Conservation (phyloP, 2,113 vertebrate species). For the Tragelaphus scriptus region DNA sequence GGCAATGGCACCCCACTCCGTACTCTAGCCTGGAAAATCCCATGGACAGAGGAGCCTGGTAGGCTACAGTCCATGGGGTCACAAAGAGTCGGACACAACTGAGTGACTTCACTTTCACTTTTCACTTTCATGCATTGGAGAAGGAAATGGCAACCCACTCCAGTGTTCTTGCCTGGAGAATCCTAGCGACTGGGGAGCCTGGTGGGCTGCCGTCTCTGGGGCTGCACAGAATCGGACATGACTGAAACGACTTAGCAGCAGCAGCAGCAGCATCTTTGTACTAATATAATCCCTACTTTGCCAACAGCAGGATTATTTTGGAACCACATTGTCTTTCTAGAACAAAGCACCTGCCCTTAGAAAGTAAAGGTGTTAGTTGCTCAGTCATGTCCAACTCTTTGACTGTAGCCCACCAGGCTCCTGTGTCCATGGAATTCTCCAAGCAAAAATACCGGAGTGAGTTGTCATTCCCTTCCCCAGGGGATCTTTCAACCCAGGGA, state of each 20-base stretch:
- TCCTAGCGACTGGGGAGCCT: no score
- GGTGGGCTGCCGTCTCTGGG: no score
- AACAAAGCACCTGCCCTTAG: background rate
- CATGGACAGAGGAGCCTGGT: no score
- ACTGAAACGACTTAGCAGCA: no score
- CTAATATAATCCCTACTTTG: background rate
- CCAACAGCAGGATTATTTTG: background rate
- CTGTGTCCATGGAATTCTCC: background rate
- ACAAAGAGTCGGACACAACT: rapidly evolving
- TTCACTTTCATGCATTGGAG: no score
- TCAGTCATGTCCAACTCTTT: background rate
- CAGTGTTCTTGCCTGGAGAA: no score
- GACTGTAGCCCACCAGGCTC: background rate
- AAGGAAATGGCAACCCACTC: no score
- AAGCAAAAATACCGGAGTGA: background rate
- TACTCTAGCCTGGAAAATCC: no score
- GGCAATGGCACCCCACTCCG: no score
- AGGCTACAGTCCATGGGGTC: no score
- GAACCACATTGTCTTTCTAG: background rate
- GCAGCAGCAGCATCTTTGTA: background rate
- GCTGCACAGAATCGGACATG: no score
- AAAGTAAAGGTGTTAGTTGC: background rate
- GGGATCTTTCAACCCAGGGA: background rate
- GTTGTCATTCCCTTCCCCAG: background rate
- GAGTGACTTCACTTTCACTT: no score